Base-by-base conservation (phyloP, 2,888 invertebrate species). In the Ophioninae sp. region DNA sequence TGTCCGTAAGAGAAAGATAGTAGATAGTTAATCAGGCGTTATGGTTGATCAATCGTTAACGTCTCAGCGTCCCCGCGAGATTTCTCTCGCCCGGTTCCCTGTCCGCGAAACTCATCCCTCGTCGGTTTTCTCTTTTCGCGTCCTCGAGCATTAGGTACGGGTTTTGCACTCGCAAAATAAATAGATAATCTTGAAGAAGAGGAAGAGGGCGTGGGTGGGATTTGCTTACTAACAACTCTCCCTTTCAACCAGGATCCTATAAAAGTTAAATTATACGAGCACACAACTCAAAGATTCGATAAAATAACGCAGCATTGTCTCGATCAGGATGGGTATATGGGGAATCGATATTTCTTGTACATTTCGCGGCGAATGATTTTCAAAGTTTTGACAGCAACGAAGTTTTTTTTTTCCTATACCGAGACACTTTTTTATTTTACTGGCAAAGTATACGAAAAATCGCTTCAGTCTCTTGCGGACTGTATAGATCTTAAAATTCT, bases 11-110 rank as follows among this genome's bases (percentile, higher is more conserved):
- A 75, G 84, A 81, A 87, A 85, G 87, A 88, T 87, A 85, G 86
- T 86, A 87, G 85, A 86, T 87, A 88, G 90, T 90, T 90, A 90
- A 90, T 90, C 89, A 90, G 89, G 87, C 89, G 86, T 86, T 86
- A 80, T 85, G 86, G 82, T 87, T 88, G 89, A 89, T 90, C 90
- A 90, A 90, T 88, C 86, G 87, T 75, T 74, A 69, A 65, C 81
- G 86, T 88, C 69, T 62, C 83, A 57, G 56, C 70, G 74, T 79
- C 79, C 67, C 57, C 73, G 62, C 70, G 62, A 74, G 64, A 75
- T 13, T 30, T 50, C 69, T 37, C 62, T 56, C 69, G 37, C 21
- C 17, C 41, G 20, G 37, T 56, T 61, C 69, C 37, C 59, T 41
- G 21, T 56, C 64, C 37, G 17, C 20, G 30, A 30, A 62, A 30